Conservation (phyloP, 2,888 invertebrate genomes). For the Dysmachus trigonus region DNA sequence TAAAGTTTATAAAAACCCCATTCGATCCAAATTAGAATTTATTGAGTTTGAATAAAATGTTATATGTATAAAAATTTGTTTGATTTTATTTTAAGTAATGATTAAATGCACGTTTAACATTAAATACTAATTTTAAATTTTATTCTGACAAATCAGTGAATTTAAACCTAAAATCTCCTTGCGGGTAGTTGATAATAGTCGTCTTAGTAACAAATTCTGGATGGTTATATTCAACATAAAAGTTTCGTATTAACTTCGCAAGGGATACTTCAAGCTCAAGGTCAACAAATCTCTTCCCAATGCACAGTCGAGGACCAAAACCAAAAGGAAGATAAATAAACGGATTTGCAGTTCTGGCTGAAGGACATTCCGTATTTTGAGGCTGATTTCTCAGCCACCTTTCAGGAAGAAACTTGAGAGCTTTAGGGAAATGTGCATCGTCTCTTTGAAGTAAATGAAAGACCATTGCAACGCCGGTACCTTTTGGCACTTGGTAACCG, state of each 20-base stretch:
- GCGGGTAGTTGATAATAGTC: conserved; percentile 56
- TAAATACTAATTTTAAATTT: not conserved
- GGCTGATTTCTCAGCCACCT: conserved; percentile 67
- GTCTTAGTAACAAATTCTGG: conserved; percentile 55
- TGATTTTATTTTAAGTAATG: no score
- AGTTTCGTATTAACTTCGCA: conserved; percentile 64
- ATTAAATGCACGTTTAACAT: no score
- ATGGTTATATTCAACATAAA: conserved; percentile 61
- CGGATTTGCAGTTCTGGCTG: conserved; percentile 53
- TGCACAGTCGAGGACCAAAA: conserved; percentile 68
- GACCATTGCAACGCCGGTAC: conserved; percentile 78
- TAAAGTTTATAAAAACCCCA: no score
- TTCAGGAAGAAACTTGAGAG: conserved; percentile 68
- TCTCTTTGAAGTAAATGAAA: conserved; percentile 72
- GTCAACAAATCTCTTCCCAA: conserved; percentile 78
- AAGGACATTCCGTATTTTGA: conserved; percentile 42
- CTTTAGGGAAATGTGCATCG: conserved; percentile 70
- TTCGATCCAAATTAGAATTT: no score
- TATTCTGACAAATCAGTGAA: conserved; percentile 48
- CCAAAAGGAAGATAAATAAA: conserved; percentile 59
- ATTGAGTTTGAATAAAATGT: no score
- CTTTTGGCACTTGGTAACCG: conserved; percentile 70
- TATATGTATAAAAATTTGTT: no score
- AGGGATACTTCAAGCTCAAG: conserved; percentile 72
- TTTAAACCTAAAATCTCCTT: conserved; percentile 55